Base-by-base conservation (phyloP, 2,888 invertebrate genomes). In the Epinotia ramella region DNA sequence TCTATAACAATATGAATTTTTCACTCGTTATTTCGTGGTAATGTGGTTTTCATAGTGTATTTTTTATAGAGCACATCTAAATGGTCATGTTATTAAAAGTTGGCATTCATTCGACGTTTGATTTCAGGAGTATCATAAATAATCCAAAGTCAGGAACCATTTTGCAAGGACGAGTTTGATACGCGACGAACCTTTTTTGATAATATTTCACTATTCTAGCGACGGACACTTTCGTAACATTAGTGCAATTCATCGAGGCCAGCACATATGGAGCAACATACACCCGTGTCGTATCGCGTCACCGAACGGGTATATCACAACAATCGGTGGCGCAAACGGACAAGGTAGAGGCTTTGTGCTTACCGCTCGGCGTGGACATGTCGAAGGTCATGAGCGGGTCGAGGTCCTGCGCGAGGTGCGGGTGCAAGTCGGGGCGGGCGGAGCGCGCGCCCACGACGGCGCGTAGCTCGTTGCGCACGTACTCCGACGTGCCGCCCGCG, bases 391-490 rank as follows among this genome's bases (percentile, higher is more conserved):
- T 95, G 82, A 97, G 95, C 72, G 96, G 95, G 86, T 97, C 97
- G 84, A 97, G 95, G 86, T 97, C 97, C 73, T 89, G 87, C 86
- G 96, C 95, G 83, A 92, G 80, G 72, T 80, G 83, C 96, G 95
- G 84, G 82, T 91, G 94, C 82, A 91, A 84, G 82, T 90, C 93
- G 86, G 90, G 94, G 82, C 87, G 94, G 81, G 95, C 94, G 53
- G 97, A 97, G 85, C 98, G 96, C 73, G 97, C 98, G 81, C 97
- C 98, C 77, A 98, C 98, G 79, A 97, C 97, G 67, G 98, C 98
- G 82, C 98, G 96, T 85, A 99, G 94, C 92, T 98, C 98, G 93
- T 98, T 98, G 86, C 98, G 96, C 82, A 98, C 98, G 92, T 97
- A 98, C 93, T 98, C 98, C 69, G 98, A 97, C 77, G 96, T 96